Evolutionary conservation across 2,888 invertebrate species (phyloP).

Genomic region (Drosophila mimetica): DNA sequence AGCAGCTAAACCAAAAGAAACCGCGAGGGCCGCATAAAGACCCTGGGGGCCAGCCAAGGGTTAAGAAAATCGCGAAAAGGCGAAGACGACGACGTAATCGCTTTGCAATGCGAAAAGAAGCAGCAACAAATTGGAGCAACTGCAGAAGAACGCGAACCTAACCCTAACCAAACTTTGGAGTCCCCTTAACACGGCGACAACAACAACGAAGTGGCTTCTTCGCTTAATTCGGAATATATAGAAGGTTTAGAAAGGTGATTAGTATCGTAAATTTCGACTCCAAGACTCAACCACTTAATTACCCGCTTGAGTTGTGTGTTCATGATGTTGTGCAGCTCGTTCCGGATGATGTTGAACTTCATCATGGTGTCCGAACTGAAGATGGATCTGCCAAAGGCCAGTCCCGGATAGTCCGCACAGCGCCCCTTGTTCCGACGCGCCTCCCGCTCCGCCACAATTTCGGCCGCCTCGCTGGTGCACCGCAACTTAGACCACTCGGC

Average conservation of each 20-base stretch:
- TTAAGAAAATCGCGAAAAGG: slow-evolving; percentile 59
- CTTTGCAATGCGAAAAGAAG: slow-evolving; percentile 66
- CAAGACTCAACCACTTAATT: slow-evolving; percentile 78
- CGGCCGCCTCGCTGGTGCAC: slow-evolving; percentile 95
- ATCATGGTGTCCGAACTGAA: slow-evolving; percentile 98
- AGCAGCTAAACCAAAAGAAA: slow-evolving; percentile 12
- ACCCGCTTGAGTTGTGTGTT: slow-evolving; percentile 98
- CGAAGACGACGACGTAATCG: slow-evolving; percentile 73
- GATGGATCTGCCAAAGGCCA: slow-evolving; percentile 95
- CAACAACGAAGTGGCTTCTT: slow-evolving; percentile 13
- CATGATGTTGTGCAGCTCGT: slow-evolving; percentile 98
- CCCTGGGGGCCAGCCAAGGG: slow-evolving; percentile 53
- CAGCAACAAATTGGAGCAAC: slow-evolving; percentile 59
- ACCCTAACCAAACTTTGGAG: slow-evolving; percentile 66
- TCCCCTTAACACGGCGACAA: slow-evolving; percentile 9
- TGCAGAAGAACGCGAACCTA: slow-evolving; percentile 35
- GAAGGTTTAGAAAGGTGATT: slow-evolving; percentile 31
- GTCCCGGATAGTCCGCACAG: slow-evolving; percentile 96
- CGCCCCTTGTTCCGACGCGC: slow-evolving; percentile 89
- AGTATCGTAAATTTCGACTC: slow-evolving; percentile 19
- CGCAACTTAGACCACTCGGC: slow-evolving; percentile 93
- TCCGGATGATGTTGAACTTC: slow-evolving; percentile 98
- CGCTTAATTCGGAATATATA: slow-evolving; percentile 29
- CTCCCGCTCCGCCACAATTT: slow-evolving; percentile 94
- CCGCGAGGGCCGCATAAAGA: slow-evolving; percentile 17